phyloP scores from a whole-genome alignment of 1,140 invertebrate species.

The Temnothorax longispinosus region DNA sequence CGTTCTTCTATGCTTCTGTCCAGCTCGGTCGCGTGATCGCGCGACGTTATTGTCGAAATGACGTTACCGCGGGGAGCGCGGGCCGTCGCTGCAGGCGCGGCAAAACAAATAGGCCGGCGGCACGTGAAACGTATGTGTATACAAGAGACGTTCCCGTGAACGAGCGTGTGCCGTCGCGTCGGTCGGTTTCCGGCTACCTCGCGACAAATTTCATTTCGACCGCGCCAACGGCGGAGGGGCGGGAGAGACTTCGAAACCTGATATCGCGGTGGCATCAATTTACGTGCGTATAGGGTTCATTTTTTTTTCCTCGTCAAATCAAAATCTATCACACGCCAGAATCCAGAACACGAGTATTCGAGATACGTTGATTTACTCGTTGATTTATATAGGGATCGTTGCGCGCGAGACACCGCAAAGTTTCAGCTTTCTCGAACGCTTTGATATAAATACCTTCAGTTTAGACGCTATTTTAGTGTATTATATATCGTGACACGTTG shows the following conservation, averaged over 20 bases:
- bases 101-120: constrained; percentile 70
- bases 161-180: not conserved
- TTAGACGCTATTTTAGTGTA: not conserved
- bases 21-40: constrained; percentile 62
- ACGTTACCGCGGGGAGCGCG: constrained; percentile 51
- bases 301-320: not conserved
- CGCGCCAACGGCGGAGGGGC: not conserved
- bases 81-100: constrained; percentile 60
- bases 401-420: not conserved
- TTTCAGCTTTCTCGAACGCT: not conserved
- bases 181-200: not conserved
- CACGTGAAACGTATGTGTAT: constrained; percentile 63
- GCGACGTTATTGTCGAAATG: constrained; percentile 72
- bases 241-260: not conserved
- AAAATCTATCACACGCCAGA: not conserved
- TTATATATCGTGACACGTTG: not conserved
- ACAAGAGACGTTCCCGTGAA: constrained; percentile 60
- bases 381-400: not conserved
- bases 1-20: constrained; percentile 53
- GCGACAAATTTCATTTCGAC: constrained; percentile 7
- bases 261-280: not conserved
- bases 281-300: not conserved
- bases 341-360: no score
- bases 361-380: not conserved
- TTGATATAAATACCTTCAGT: not conserved